phyloP scores from a whole-genome alignment of 2,888 invertebrate species.

The Agonopterix alstromeriana region DNA sequence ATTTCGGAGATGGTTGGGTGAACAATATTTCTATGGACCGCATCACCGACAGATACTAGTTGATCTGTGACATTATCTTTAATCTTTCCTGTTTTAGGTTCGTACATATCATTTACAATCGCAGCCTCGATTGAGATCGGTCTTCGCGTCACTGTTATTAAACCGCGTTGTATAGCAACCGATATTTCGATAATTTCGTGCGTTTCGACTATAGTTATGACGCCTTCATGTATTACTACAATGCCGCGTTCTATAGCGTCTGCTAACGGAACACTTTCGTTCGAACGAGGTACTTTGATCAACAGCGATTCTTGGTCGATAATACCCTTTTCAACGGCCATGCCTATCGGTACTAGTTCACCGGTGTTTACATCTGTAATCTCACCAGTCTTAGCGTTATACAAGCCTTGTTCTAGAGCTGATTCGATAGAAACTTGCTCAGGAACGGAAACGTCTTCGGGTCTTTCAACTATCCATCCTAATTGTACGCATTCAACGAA shows the following conservation, averaged over 20 bases:
- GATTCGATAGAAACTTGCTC: slow-evolving; percentile 82
- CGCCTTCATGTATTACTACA: slow-evolving; percentile 84
- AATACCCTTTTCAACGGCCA: slow-evolving; percentile 86
- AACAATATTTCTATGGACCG: slow-evolving; percentile 86
- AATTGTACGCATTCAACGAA: slow-evolving; percentile 90
- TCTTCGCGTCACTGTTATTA: slow-evolving; percentile 81
- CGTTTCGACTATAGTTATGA: slow-evolving; percentile 83
- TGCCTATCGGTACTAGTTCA: slow-evolving; percentile 80
- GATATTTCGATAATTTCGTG: slow-evolving; percentile 82
- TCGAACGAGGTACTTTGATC: slow-evolving; percentile 83
- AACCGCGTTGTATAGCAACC: slow-evolving; percentile 82
- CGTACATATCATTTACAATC: slow-evolving; percentile 82
- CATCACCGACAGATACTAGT: slow-evolving; percentile 83
- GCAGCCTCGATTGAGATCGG: slow-evolving; percentile 88
- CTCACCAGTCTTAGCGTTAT: slow-evolving; percentile 81
- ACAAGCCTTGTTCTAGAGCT: slow-evolving; percentile 81
- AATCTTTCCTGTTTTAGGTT: slow-evolving; percentile 82
- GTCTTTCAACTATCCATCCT: slow-evolving; percentile 84
- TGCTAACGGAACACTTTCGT: slow-evolving; percentile 84
- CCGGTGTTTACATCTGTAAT: slow-evolving; percentile 78
- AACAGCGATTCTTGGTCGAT: slow-evolving; percentile 87
- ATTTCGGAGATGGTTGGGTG: slow-evolving; percentile 89
- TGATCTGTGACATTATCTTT: slow-evolving; percentile 84
- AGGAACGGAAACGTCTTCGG: slow-evolving; percentile 78
- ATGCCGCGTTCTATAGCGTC: slow-evolving; percentile 89